phyloP scores from a whole-genome alignment of 2,888 invertebrate species.

The Caenorhabditis sp. region DNA sequence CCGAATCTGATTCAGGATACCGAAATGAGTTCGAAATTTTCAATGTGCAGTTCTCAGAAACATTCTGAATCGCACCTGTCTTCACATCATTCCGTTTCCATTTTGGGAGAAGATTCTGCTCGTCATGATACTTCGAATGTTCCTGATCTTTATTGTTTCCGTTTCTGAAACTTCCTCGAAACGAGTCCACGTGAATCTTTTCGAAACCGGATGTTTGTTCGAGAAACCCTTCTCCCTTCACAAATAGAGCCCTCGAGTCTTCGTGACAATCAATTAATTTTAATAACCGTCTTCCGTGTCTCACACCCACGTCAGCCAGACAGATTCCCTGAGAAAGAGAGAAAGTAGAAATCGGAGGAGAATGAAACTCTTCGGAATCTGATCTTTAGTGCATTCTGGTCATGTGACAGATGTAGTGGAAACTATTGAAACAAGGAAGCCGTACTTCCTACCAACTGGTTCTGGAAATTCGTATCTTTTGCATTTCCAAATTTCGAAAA shows the following conservation, averaged over 20 bases:
- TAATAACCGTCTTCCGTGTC: constrained; percentile 37
- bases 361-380: constrained; percentile 7
- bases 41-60: background rate
- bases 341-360: constrained; percentile 37
- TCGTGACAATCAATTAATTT: constrained; percentile 41
- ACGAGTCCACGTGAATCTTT: constrained; percentile 19
- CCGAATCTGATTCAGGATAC: background rate
- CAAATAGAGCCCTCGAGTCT: constrained; percentile 6
- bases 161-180: too few relatives aligned
- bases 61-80: background rate
- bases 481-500: background rate
- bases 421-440: too few relatives aligned
- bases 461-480: background rate
- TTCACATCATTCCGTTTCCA: background rate
- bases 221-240: background rate
- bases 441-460: background rate
- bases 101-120: too few relatives aligned
- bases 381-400: background rate
- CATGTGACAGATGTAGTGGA: background rate
- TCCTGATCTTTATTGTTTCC: too few relatives aligned
- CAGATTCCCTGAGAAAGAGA: constrained; percentile 8
- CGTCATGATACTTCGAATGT: too few relatives aligned
- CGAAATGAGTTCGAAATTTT: too few relatives aligned
- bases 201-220: constrained; percentile 40
- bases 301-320: constrained; percentile 36